Base-by-base conservation (phyloP, 1,140 invertebrate species). In the Drosophila pruinosa region DNA sequence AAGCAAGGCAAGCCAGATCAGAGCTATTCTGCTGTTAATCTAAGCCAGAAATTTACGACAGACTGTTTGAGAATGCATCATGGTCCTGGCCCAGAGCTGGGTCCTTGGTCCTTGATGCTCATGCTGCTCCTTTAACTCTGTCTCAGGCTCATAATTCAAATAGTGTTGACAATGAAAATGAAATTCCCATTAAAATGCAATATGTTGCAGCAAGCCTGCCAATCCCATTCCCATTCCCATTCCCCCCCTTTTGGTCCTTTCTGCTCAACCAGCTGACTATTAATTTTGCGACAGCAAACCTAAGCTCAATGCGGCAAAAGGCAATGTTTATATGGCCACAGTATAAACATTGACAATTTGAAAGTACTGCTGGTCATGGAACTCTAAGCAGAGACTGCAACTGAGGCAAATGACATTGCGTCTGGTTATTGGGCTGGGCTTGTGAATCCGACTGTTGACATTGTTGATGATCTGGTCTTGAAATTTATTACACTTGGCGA, bases 131-230 rank as follows among this genome's bases (percentile, higher is more conserved):
- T 54, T 19, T 15, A 7, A 15, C 57, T 24, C 57, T 24, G 31
- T 22, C 43, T 36, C 41, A 15, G 38, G 41, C 81, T 78, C 81
- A 86, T 88, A 86, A 77, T 81, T 86, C 81, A 88, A 88, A 67
- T 69, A 71, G 82, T 86, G 81, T 88, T 86, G 81, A 86, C 81
- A 86, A 86, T 86, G 81, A 86, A 81, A 86, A 88, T 85, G 81
- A 86, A 86, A 81, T 81, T 88, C 81, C 81, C 81, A 86, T 86
- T 86, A 86, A 88, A 86, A 86, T 86, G 81, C 81, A 86, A 86
- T 86, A 86, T 86, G 82, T 86, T 88, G 82, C 78, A 85, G 81
- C 43, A 39, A 36, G 28, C 34, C 59, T 14, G 38, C 7, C 48
- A n/a, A 0, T 15, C 12, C 21, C 12, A 4, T n/a, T 28, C 21